Evolutionary conservation across 2,888 invertebrate genomes (phyloP).

Genomic region (Caenorhabditis angaria): DNA sequence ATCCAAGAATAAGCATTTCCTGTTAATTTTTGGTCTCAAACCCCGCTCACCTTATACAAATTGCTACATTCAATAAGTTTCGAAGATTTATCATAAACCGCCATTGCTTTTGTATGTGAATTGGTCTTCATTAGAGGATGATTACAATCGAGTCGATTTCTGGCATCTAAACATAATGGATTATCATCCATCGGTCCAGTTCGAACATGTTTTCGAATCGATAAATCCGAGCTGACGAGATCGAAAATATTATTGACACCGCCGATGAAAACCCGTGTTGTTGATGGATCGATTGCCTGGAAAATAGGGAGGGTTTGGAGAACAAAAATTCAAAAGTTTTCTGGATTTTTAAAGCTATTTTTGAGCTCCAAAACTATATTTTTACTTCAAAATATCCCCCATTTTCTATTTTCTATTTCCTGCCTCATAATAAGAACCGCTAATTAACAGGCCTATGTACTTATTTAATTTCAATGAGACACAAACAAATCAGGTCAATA

Average conservation of each 20-base stretch:
- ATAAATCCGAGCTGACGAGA: constrained; percentile 56
- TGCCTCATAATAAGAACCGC: neutral
- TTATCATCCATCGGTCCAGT: constrained; percentile 67
- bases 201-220: constrained; percentile 55
- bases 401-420: constrained; percentile 7
- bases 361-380: no score
- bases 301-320: constrained; percentile 9
- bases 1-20: no score
- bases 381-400: neutral
- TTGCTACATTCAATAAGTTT: constrained; percentile 69
- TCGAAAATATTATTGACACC: constrained; percentile 70
- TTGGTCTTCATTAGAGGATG: constrained; percentile 58
- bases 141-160: constrained; percentile 53
- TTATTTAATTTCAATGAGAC: no score
- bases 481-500: neutral
- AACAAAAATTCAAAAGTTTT: constrained; percentile 7
- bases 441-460: no score
- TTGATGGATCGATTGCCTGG: constrained; percentile 63
- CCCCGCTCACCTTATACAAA: constrained; percentile 58
- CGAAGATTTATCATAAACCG: constrained; percentile 65
- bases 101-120: constrained; percentile 66
- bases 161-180: constrained; percentile 51
- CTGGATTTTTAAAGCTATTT: neutral
- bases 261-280: constrained; percentile 68
- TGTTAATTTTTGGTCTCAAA: no score